Evolutionary conservation across 2,888 invertebrate genomes (phyloP).

Genomic region (Hanleya hanleyi): DNA sequence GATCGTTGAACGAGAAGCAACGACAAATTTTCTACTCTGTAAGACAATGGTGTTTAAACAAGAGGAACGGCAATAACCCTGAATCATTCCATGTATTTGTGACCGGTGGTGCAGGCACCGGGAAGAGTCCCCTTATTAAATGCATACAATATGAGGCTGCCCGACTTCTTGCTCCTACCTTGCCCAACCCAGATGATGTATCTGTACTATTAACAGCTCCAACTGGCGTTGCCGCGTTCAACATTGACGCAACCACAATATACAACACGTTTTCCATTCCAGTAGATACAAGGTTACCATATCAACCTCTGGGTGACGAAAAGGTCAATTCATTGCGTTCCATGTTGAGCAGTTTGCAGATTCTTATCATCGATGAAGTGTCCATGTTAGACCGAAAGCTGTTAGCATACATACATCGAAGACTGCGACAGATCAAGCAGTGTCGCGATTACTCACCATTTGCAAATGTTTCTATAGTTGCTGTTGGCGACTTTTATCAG

Average conservation of each 20-base stretch:
- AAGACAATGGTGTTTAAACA: slow-evolving; percentile 18
- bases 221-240: too few species aligned
- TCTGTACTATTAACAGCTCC: slow-evolving; percentile 13
- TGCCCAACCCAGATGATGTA: slow-evolving; percentile 12
- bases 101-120: too few species aligned
- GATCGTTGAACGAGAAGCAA: slow-evolving; percentile 15
- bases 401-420: slow-evolving; percentile 51
- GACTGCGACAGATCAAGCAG: slow-evolving; percentile 56
- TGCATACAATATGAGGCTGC: slow-evolving; percentile 22
- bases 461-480: slow-evolving; percentile 14
- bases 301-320: slow-evolving; percentile 19
- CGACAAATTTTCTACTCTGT: slow-evolving; percentile 13
- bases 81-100: slow-evolving; percentile 22
- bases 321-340: not conserved
- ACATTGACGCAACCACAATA: slow-evolving; percentile 17
- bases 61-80: not conserved
- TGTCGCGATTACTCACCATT: too few species aligned
- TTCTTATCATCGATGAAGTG: slow-evolving; percentile 66
- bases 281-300: slow-evolving; percentile 11
- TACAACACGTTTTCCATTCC: slow-evolving; percentile 16
- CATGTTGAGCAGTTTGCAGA: slow-evolving; percentile 24
- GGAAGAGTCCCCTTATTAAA: slow-evolving; percentile 15
- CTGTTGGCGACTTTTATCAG: slow-evolving; percentile 30
- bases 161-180: slow-evolving; percentile 9
- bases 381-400: slow-evolving; percentile 59